Conservation (phyloP, 37 sponge, comb jelly and placozoan species). For the Ephydatia muelleri region DNA sequence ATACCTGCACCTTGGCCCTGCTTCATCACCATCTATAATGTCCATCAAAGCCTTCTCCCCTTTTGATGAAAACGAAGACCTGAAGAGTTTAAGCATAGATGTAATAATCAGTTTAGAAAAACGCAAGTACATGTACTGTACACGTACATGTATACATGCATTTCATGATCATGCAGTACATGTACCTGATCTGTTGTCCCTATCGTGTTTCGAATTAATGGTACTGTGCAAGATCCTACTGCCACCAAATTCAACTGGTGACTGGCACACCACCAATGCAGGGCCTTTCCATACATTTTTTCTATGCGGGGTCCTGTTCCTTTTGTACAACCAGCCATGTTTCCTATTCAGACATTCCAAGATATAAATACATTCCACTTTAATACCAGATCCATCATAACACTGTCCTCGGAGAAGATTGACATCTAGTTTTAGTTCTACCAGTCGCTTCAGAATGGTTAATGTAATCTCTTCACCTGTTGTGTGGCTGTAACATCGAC, state of each 20-base stretch:
- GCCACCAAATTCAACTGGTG: background rate
- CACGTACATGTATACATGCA: background rate
- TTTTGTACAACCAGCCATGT: background rate
- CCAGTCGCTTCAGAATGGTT: background rate
- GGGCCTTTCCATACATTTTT: background rate
- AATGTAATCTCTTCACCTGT: background rate
- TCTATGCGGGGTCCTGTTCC: background rate
- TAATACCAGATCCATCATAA: background rate
- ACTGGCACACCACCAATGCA: conserved; percentile 1
- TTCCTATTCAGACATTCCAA: conserved; percentile 1
- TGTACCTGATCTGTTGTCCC: conserved; percentile 1
- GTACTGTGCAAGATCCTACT: background rate
- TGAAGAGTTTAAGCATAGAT: background rate
- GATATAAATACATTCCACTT: background rate
- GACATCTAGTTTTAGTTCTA: background rate
- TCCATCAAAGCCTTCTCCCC: background rate
- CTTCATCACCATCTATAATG: background rate
- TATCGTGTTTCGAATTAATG: background rate
- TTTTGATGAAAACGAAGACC: background rate
- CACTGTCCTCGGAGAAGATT: conserved; percentile 1
- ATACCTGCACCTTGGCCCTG: too few relatives aligned
- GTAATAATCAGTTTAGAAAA: background rate
- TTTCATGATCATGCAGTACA: background rate
- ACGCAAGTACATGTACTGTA: background rate
- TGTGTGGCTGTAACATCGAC: conserved; percentile 1